Conservation (phyloP, 2,113 vertebrate genomes). For the Corythornis vintsioides region DNA sequence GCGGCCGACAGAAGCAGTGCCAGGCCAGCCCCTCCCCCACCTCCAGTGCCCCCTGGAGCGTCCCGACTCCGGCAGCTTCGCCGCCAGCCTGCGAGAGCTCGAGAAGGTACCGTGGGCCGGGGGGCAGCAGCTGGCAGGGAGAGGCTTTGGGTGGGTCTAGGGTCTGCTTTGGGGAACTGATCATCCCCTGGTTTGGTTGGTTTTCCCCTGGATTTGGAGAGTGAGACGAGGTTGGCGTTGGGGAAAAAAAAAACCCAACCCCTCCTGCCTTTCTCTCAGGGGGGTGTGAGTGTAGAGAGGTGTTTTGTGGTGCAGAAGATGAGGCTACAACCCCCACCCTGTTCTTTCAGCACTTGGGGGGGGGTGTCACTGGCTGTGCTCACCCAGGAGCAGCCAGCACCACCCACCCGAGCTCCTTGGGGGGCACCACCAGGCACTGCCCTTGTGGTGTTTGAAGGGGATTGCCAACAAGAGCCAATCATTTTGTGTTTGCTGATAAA, state of each 20-base stretch:
- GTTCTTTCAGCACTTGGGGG: neutral
- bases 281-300: too few species aligned
- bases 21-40: slow-evolving; percentile 75
- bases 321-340: too few species aligned
- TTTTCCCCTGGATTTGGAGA: neutral
- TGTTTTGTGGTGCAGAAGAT: neutral
- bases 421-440: neutral
- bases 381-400: neutral
- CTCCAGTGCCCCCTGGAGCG: slow-evolving; percentile 86
- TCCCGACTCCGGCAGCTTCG: slow-evolving; percentile 91
- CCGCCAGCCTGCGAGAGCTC: slow-evolving; percentile 91
- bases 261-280: neutral
- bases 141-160: fast-evolving
- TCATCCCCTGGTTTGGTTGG: neutral
- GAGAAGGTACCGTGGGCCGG: slow-evolving; percentile 81
- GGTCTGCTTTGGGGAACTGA: neutral
- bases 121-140: neutral
- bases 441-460: neutral
- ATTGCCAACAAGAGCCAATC: neutral
- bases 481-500: neutral
- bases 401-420: fast-evolving
- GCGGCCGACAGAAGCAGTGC: slow-evolving; percentile 61
- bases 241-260: neutral
- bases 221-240: too few species aligned
- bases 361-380: fast-evolving